Percentiles rank a stretch among this genome's conserved stretches.
Conservation (phyloP, 2,888 invertebrate genomes). For the Crematogaster levior region DNA sequence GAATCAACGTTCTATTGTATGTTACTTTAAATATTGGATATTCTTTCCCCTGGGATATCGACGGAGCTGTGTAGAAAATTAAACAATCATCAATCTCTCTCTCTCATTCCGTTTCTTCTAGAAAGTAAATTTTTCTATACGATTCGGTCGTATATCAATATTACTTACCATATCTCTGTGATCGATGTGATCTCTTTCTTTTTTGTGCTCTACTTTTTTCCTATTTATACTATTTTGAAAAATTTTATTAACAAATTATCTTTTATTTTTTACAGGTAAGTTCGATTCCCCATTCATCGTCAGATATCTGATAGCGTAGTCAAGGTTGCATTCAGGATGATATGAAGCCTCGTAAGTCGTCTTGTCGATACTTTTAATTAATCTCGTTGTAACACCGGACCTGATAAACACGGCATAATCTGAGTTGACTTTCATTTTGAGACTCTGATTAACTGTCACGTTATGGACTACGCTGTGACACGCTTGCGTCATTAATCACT, state of each 20-base stretch:
- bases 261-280: slow-evolving; percentile 72
- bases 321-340: slow-evolving; percentile 32
- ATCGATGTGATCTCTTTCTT: not conserved
- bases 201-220: not conserved
- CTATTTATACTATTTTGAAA: not conserved
- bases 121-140: not conserved
- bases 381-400: slow-evolving; percentile 6
- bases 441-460: slow-evolving; percentile 47
- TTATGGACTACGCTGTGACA: slow-evolving; percentile 33
- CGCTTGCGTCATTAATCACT: slow-evolving; percentile 63
- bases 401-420: slow-evolving; percentile 13
- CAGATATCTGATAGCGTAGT: slow-evolving; percentile 25
- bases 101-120: not conserved
- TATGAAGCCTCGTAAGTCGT: slow-evolving; percentile 51
- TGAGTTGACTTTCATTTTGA: slow-evolving; percentile 38
- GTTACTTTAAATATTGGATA: slow-evolving; percentile 2
- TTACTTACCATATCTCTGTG: not conserved
- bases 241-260: slow-evolving; percentile 10
- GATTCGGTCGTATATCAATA: not conserved
- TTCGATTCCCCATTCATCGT: slow-evolving; percentile 2
- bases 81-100: not conserved
- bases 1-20: slow-evolving; percentile 58
- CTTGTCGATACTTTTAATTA: slow-evolving; percentile 35
- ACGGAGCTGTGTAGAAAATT: not conserved
- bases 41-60: not conserved